Conservation (phyloP, 1,140 invertebrate species). For the Eciton burchellii region DNA sequence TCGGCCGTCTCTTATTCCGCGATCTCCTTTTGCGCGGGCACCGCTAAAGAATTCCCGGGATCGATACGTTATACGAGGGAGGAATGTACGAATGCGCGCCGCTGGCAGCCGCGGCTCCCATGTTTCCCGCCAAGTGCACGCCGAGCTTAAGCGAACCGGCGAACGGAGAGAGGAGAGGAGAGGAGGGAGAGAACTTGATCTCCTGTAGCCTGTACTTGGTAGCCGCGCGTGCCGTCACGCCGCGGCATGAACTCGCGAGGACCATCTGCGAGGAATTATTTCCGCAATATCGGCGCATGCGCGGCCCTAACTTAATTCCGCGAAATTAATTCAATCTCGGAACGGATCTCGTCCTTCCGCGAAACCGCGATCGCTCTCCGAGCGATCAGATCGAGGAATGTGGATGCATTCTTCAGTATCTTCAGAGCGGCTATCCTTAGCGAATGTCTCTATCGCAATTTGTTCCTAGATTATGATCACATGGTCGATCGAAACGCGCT, state of each 20-base stretch:
- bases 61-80: conserved; percentile 12
- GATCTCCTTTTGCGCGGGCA: conserved; percentile 30
- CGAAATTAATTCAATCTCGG: conserved; percentile 28
- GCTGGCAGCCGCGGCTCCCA: background rate
- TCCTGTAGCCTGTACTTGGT: conserved; percentile 5
- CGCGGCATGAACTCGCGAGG: conserved; percentile 5
- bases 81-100: conserved; percentile 2
- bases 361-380: background rate
- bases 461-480: background rate
- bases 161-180: too few species aligned
- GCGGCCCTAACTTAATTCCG: conserved; percentile 4
- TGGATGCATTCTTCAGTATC: too few species aligned
- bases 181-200: conserved; percentile 28
- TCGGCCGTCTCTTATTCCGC: background rate
- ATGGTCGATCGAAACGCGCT: background rate
- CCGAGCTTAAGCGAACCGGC: background rate
- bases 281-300: conserved; percentile 17
- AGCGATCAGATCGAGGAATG: too few species aligned
- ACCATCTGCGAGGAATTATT: conserved; percentile 43
- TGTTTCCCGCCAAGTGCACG: background rate
- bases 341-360: background rate
- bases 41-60: background rate
- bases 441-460: background rate
- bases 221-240: background rate
- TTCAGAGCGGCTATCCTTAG: too few species aligned